Base-by-base conservation (phyloP, 2,797 vertebrate species). In the Echeneis naucrates region DNA sequence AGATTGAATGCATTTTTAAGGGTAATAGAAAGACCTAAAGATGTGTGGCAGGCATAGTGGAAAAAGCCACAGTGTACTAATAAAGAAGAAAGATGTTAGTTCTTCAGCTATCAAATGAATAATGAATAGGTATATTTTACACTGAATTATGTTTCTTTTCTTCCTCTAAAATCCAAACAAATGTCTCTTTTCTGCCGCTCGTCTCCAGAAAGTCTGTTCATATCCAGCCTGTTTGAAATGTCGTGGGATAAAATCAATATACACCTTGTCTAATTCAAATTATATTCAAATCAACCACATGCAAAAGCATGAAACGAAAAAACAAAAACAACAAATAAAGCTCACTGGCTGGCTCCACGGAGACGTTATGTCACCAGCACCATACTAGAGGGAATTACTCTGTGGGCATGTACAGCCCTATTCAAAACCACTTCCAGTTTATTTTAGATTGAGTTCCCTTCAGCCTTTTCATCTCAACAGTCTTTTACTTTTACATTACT, bases 381-480 rank as follows among this genome's bases (percentile, higher is more conserved):
- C 23, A 50, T 14, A 23, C 19, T 14, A 8, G 11, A 42, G 21
- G n/a, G 17, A 67, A 33, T 1, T 35, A n/a, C 0, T 67, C 32
- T 24, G 19, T 12, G 14, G 23, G 54, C 27, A 59, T 40, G 9
- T 26, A 14, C 47, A 26, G 12, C 61, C 2, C 76, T 56, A 60
- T 68, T 33, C 23, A 64, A 23, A 64, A 38, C 30, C 44, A 24
- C 37, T 26, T 23, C 48, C 32, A 24, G 23, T 62, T 60, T 47
- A 33, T 30, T 65, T 72, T 69, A 62, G 3, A 64, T 45, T 52
- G 4, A 4, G 12, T 11, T 53, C 13, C 19, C 32, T 53, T 55
- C 19, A 38, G 27, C 8, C 19, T 33, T 44, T 77, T 73, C 23
- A 57, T 75, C 69, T 35, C 6, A 67, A 53, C 30, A 30, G 11